Evolutionary conservation across 2,888 invertebrate species (phyloP).

Genomic region (Pachymerium ferrugineum): DNA sequence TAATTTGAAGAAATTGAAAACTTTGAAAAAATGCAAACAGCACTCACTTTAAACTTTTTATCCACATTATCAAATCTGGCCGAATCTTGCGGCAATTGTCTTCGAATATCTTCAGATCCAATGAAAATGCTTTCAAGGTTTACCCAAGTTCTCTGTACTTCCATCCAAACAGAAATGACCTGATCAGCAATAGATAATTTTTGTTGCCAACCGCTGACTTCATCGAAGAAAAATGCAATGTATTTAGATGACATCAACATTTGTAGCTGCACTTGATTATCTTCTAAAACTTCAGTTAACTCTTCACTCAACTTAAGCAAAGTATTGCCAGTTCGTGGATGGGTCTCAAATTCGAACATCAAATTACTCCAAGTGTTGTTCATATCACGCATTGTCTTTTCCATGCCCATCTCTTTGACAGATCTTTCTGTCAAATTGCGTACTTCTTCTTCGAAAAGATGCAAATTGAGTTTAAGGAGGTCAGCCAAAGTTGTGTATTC

Average conservation of each 20-base stretch:
- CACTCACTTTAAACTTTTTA: constrained; percentile 83
- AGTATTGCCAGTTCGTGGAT: constrained; percentile 77
- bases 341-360: constrained; percentile 79
- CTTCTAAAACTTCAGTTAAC: constrained; percentile 92
- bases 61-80: constrained; percentile 64
- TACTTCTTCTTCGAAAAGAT: constrained; percentile 95
- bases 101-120: constrained; percentile 56
- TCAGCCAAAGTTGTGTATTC: constrained; percentile 86
- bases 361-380: constrained; percentile 86
- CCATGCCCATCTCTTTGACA: constrained; percentile 98
- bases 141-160: constrained; percentile 48
- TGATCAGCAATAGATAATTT: constrained; percentile 89
- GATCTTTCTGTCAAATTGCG: constrained; percentile 97
- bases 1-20: too few species aligned
- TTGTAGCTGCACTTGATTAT: constrained; percentile 94
- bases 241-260: constrained; percentile 95
- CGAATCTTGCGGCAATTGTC: constrained; percentile 49
- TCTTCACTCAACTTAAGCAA: constrained; percentile 87
- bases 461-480: constrained; percentile 80
- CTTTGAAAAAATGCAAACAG: constrained; percentile 49
- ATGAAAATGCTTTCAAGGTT: constrained; percentile 48
- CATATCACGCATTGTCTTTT: constrained; percentile 83
- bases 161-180: constrained; percentile 62
- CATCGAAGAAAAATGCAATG: constrained; percentile 89
- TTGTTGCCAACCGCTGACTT: constrained; percentile 90